Evolutionary conservation across 92 coral and sea anemone genomes (phyloP).

Genomic region (Zoanthus sociatus): DNA sequence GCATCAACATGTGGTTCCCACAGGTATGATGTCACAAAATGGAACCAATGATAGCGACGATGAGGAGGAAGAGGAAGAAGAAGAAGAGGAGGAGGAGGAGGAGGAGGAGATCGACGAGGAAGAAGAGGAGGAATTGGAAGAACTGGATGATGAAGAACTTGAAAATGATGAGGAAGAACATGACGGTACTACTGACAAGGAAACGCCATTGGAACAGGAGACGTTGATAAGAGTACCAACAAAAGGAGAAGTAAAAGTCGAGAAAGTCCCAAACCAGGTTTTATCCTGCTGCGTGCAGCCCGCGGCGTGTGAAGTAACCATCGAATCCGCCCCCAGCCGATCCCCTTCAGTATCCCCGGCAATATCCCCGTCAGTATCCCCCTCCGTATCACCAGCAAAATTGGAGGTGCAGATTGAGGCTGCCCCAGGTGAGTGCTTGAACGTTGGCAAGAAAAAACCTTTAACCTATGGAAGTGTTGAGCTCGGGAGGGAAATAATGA

Average conservation of each 20-base stretch:
- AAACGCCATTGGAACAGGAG: background rate
- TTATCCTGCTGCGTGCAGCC: conserved; percentile 33
- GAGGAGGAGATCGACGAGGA: conserved; percentile 31
- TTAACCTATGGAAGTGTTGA: conserved; percentile 16
- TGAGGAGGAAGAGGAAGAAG: conserved; percentile 16
- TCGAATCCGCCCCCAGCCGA: conserved; percentile 19
- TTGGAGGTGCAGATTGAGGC: conserved; percentile 41
- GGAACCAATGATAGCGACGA: conserved; percentile 30
- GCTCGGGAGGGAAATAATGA: conserved; percentile 11
- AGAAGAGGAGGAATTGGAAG: conserved; percentile 14
- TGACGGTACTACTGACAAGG: conserved; percentile 5
- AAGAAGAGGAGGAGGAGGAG: conserved; percentile 22
- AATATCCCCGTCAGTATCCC: conserved; percentile 27
- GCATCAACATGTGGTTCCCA: conserved; percentile 25
- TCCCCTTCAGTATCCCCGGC: background rate
- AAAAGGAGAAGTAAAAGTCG: conserved; percentile 43
- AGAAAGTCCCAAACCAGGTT: conserved; percentile 32
- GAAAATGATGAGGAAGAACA: conserved; percentile 17
- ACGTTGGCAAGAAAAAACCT: conserved; percentile 8
- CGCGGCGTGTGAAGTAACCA: conserved; percentile 27
- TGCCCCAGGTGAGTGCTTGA: conserved; percentile 6
- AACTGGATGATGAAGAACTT: conserved; percentile 39
- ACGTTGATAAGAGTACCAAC: background rate
- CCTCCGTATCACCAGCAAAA: conserved; percentile 33
- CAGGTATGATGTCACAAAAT: conserved; percentile 27